Evolutionary conservation across 2,113 vertebrate genomes (phyloP), one percentile per base, ranked within the genome.

Genomic region (Acanthochromis polyacanthus): DNA sequence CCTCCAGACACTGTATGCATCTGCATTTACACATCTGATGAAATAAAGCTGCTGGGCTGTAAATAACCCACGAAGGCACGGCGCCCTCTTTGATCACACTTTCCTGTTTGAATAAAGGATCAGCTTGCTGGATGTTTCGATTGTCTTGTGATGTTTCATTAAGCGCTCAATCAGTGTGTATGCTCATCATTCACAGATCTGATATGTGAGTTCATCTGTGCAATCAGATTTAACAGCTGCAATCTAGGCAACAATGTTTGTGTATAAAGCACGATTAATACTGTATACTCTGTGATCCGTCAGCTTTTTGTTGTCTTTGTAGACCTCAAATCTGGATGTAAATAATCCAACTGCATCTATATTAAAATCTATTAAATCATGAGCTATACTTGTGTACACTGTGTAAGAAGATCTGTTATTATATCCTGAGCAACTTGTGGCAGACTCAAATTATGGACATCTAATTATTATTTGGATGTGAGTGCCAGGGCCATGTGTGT

Each of bases 21-120:
- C 76, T 83, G 23, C 76, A 87, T 91, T 84, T 73, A 83, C 68
- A 91, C 83, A 82, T 87, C 72, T 87, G 61, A 85, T 59, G 71
- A 62, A 72, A 74, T 77, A 83, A 78, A 61, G 20, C 63, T 75
- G 4, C 66, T 52, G 82, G 71, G 62, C 55, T 75, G 66, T 76
- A 84, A 85, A 89, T 82, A 86, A 61, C 48, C 60, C 70, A 62
- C 25, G 45, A 48, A 77, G 43, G 56, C 58, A 71, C 19, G 2
- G 2, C 15, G 19, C 63, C 71, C 10, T 15, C 80, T 92, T 88
- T 91, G 85, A 89, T 93, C 78, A 20, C 14, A 71, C 22, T 51
- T 80, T 83, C 46, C 61, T 56, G n/a, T 78, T 83, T 82, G n/a
- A 83, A 82, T 83, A 72, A 86, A 81, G 69, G 73, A 88, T 90